A percentile compares a stretch with the other conserved stretches of the same genome.
Evolutionary conservation across 2,797 vertebrate genomes (phyloP).

Genomic region (Enteromius fasciolatus): DNA sequence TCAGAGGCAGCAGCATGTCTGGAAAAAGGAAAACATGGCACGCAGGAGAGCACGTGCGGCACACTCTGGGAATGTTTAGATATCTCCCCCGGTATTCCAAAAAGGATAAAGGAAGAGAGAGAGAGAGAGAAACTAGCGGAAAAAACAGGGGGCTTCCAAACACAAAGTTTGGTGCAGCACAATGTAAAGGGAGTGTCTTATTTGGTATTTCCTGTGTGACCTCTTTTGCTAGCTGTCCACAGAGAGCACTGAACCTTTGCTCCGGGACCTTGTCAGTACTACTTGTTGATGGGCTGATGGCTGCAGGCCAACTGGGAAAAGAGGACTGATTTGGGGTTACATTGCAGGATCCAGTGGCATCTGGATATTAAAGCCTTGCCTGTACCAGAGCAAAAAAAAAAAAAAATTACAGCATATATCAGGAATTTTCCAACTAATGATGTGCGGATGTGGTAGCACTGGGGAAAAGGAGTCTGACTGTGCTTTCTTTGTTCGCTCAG

Average conservation of each 20-base stretch:
- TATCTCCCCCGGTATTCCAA: conserved; percentile 84
- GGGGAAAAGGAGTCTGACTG: conserved; percentile 97
- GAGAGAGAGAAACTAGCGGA: conserved; percentile 75
- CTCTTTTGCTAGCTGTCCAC: conserved; percentile 80
- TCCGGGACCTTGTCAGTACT: conserved; percentile 75
- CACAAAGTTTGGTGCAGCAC: conserved; percentile 76
- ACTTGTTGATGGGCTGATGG: conserved; percentile 84
- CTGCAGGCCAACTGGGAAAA: conserved; percentile 76
- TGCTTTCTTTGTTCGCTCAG: conserved; percentile 97
- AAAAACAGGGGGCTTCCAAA: conserved; percentile 58
- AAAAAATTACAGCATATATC: conserved; percentile 99
- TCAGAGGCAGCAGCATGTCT: conserved; percentile 56
- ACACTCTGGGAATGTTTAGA: conserved; percentile 89
- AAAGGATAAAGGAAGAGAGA: conserved; percentile 83
- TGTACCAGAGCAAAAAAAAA: conserved; percentile 78
- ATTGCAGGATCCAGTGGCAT: conserved; percentile 75
- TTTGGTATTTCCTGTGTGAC: conserved; percentile 85
- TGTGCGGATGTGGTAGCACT: conserved; percentile 98
- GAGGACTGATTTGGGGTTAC: conserved; percentile 72
- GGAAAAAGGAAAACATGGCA: conserved; percentile 73
- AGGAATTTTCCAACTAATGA: conserved; percentile 99
- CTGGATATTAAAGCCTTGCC: conserved; percentile 91
- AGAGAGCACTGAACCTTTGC: conserved; percentile 70
- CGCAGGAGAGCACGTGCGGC: conserved; percentile 88
- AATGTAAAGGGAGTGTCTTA: conserved; percentile 83